Evolutionary conservation across 2,797 vertebrate species (phyloP), one percentile per base, ranked within the genome.

Genomic region (Chanos chanos): DNA sequence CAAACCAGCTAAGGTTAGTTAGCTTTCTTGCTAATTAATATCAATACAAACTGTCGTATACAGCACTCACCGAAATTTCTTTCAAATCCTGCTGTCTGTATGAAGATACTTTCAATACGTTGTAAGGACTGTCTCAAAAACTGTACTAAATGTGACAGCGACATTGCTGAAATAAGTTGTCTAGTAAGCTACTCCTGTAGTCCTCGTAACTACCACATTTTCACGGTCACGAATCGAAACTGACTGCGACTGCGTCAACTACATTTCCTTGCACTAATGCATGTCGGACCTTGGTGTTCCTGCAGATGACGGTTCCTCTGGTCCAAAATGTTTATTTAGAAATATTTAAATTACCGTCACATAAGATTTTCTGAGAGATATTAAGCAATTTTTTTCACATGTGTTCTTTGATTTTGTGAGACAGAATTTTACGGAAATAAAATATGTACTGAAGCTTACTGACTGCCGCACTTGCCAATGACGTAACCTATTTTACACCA

Each of bases 41-140:
- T 5, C 3, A 41, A 31, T 9, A 5, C 3, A 19, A 8, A 41
- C 27, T 18, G 15, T 51, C 21, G 51, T 12, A 12, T 2, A 2
- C 1, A 28, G 9, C 31, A 72, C 86, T 85, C 70, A 91, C 90
- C 82, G 4, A 86, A 70, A 1, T 81, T 74, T 36, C 65, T 45
- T 10, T 89, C 85, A 2, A 87, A 64, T 44, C 86, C 86, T 9
- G 72, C 65, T 9, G 47, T 74, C 76, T 82, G 82, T 28, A 82
- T 41, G 4, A 92, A 74, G 62, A 73, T 81, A 36, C 64, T 76
- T 44, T 90, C 89, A 36, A 90, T 70, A 0, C 55, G 78, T 4
- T 85, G 54, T 61, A 91, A 50, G 13, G 86, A 90, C 15, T 56
- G 62, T 7, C 86, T 61, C 1, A 92, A 63, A 40, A 75, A 79